Conservation (phyloP, 2,113 vertebrate species). For the Onychorhynchus coronatus region DNA sequence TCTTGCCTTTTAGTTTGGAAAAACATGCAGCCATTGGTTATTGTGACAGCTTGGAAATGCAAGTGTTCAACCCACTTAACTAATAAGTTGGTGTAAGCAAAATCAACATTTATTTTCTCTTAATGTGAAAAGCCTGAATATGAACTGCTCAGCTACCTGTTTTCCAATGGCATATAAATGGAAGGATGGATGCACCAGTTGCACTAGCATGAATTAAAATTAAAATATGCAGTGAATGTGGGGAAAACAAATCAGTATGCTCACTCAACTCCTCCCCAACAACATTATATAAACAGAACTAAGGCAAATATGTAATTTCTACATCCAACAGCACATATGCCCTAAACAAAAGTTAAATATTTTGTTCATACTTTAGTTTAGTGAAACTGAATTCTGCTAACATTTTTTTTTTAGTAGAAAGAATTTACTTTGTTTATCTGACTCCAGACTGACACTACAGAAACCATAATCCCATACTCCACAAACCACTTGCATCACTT, state of each 20-base stretch:
- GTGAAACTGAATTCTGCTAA: neutral
- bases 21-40: neutral
- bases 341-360: neutral
- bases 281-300: neutral
- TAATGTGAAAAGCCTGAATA: neutral
- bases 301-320: neutral
- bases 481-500: neutral
- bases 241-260: neutral
- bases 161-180: neutral
- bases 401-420: neutral
- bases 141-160: neutral
- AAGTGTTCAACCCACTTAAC: conserved; percentile 7
- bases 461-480: neutral
- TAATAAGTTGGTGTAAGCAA: neutral
- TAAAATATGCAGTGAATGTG: neutral
- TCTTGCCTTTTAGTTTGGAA: neutral
- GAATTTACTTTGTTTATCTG: neutral
- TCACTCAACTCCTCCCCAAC: neutral
- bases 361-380: neutral
- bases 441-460: neutral
- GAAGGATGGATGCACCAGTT: neutral
- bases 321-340: neutral
- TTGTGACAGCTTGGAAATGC: neutral
- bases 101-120: conserved; percentile 18
- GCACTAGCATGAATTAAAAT: neutral